Conservation (phyloP, 30 jellyfish, hydroid and myxozoan species). For the Aurelia aurita complex sp. Pacific region DNA sequence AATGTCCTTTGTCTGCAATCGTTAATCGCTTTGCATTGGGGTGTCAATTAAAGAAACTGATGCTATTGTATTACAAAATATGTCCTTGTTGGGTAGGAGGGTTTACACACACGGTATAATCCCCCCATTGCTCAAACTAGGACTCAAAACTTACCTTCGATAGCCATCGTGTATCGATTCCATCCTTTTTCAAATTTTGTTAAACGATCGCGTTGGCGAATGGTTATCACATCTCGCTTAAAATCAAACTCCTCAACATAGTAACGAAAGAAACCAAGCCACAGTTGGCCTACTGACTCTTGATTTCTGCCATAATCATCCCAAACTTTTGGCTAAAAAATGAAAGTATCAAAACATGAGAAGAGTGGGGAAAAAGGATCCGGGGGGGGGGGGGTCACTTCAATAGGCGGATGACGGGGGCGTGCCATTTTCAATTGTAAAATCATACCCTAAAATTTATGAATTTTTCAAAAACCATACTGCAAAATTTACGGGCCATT, state of each 20-base stretch:
- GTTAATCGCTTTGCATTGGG: too few relatives aligned
- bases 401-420: too few relatives aligned
- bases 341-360: constrained; percentile 7
- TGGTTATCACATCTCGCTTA: constrained; percentile 47
- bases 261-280: constrained; percentile 84
- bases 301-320: constrained; percentile 64
- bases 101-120: too few relatives aligned
- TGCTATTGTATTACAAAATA: too few relatives aligned
- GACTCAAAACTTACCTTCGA: constrained; percentile 71
- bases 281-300: constrained; percentile 68
- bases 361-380: background rate
- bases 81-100: too few relatives aligned
- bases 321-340: constrained; percentile 51
- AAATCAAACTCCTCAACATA: constrained; percentile 76
- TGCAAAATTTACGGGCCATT: too few relatives aligned
- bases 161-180: constrained; percentile 74
- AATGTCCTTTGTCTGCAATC: too few relatives aligned
- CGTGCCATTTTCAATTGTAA: too few relatives aligned
- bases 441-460: too few relatives aligned
- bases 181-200: constrained; percentile 84
- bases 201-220: constrained; percentile 54
- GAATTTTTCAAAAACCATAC: too few relatives aligned
- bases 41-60: too few relatives aligned
- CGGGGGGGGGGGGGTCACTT: too few relatives aligned
- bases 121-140: background rate